Evolutionary conservation across 2,113 vertebrate species (phyloP).

Genomic region (Pluvianellus socialis): DNA sequence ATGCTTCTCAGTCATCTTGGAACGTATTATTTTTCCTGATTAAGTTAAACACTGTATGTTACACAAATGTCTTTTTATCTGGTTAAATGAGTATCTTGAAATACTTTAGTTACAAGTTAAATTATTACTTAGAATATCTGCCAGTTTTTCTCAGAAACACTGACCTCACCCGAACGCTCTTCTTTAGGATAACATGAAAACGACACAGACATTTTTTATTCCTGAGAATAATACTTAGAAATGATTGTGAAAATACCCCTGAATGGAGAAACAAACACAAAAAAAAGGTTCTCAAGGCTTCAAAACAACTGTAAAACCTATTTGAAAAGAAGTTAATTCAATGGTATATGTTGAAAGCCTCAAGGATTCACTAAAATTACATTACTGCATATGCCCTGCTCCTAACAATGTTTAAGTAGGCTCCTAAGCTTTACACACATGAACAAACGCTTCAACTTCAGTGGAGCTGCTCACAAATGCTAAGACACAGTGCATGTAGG

Average conservation of each 20-base stretch:
- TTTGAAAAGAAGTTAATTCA: background rate
- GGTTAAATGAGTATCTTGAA: background rate
- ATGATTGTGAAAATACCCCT: background rate
- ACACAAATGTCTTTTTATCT: background rate
- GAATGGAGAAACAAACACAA: background rate
- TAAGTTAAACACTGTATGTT: background rate
- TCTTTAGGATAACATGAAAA: background rate
- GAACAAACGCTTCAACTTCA: background rate
- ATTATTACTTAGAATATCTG: background rate
- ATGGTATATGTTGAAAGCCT: background rate
- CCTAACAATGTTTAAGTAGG: background rate
- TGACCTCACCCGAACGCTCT: background rate
- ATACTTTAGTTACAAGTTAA: background rate
- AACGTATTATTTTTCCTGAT: background rate
- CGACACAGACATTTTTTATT: background rate
- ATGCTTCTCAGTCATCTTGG: background rate
- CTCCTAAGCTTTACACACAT: background rate
- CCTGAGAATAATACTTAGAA: background rate
- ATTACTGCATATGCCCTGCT: background rate
- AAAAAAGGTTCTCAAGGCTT: background rate
- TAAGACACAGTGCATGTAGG: background rate
- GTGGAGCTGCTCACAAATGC: background rate
- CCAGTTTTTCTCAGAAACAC: slow-evolving; percentile 1
- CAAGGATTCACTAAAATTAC: background rate
- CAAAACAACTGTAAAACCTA: background rate